Conservation (phyloP, 2,113 vertebrate genomes). For the Lipotes vexillifer region DNA sequence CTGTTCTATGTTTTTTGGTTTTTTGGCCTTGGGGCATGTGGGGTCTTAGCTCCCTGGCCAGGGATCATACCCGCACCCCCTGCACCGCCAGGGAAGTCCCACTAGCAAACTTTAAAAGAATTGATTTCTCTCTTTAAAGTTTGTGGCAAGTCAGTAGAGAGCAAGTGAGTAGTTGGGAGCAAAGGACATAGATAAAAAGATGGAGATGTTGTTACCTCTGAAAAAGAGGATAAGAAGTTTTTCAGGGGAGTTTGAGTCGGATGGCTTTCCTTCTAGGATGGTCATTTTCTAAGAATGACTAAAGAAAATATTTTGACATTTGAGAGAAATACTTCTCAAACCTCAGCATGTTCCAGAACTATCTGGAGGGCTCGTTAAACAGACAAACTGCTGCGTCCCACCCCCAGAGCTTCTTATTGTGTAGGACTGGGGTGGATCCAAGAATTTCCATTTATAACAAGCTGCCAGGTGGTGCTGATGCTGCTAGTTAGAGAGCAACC, state of each 20-base stretch:
- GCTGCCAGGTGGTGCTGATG: background rate
- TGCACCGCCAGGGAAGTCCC: too few relatives aligned
- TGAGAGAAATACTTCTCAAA: background rate
- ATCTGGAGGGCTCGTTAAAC: background rate
- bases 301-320: background rate
- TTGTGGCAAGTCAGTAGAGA: background rate
- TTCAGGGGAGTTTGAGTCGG: background rate
- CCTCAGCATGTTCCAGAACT: background rate
- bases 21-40: too few relatives aligned
- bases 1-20: too few relatives aligned
- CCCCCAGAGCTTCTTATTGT: background rate
- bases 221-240: background rate
- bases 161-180: background rate
- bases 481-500: background rate
- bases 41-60: too few relatives aligned
- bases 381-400: background rate
- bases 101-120: background rate
- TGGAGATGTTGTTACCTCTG: background rate
- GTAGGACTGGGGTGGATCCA: background rate
- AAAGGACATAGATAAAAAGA: background rate
- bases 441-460: background rate
- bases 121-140: background rate
- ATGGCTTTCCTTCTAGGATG: background rate
- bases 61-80: too few relatives aligned
- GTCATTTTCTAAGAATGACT: background rate